Percentiles rank a stretch among this genome's conserved stretches.
These are phyloP conservation scores for Cosmorhoe ocellata DNA, from an alignment of 2,888 invertebrate genomes.

Conservation along the genomic window DNA sequence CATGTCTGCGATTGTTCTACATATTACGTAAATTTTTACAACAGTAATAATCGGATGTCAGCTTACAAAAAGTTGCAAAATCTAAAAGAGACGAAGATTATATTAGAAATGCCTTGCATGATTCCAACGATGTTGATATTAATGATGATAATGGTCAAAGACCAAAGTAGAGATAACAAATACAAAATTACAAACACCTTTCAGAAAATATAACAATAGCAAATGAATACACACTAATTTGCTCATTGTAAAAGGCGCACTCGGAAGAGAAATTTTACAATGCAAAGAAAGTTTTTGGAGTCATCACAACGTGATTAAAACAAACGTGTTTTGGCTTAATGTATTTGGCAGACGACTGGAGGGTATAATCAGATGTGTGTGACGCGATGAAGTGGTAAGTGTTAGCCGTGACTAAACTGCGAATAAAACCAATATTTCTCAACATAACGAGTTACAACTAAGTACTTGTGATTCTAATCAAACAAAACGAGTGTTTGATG, in stretches of 20 bases:
- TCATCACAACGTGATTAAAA: constrained; percentile 65
- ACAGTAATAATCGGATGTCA: constrained; percentile 8
- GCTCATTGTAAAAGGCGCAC: constrained; percentile 60
- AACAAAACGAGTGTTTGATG: background rate
- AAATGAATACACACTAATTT: constrained; percentile 58
- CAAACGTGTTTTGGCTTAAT: constrained; percentile 59
- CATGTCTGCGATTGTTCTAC: constrained; percentile 26
- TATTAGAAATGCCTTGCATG: constrained; percentile 10
- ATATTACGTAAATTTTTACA: constrained; percentile 20
- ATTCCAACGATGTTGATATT: constrained; percentile 24
- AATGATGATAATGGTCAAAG: constrained; percentile 33
- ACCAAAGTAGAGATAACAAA: constrained; percentile 31
- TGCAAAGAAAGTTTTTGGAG: constrained; percentile 73
- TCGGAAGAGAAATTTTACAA: constrained; percentile 73
- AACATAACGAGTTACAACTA: constrained; percentile 3
- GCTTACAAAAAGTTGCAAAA: background rate
- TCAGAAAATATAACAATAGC: constrained; percentile 54
- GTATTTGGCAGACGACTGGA: constrained; percentile 42
- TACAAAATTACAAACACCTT: constrained; percentile 36
- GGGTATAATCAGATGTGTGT: constrained; percentile 39
- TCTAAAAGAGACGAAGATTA: background rate
- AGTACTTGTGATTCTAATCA: constrained; percentile 6
- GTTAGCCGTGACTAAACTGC: constrained; percentile 23
- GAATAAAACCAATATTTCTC: constrained; percentile 14
- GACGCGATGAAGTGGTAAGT: constrained; percentile 21